Conservation (phyloP, 2,113 vertebrate species). For the Alexandromys fortis region DNA sequence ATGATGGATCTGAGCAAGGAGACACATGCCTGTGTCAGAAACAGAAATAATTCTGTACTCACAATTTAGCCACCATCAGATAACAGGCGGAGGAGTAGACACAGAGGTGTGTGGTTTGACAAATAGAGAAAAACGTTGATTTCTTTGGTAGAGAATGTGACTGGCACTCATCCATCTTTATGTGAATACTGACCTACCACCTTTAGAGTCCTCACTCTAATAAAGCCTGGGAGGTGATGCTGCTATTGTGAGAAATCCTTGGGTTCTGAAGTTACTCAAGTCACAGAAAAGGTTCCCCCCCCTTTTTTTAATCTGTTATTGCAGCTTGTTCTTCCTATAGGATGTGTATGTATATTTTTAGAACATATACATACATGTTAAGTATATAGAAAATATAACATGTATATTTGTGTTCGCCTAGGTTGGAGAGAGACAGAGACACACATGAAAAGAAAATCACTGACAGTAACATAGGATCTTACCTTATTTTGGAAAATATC, state of each 20-base stretch:
- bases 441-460: neutral
- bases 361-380: neutral
- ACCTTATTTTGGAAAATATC: slow-evolving; percentile 5
- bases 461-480: neutral
- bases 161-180: neutral
- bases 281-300: neutral
- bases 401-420: neutral
- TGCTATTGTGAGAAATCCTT: neutral
- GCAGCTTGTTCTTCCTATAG: neutral
- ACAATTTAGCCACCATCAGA: slow-evolving; percentile 21
- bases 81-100: neutral
- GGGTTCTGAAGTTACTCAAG: neutral
- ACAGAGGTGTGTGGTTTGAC: neutral
- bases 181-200: slow-evolving; percentile 12
- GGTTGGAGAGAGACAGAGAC: neutral
- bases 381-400: neutral
- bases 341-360: neutral
- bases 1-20: slow-evolving; percentile 61
- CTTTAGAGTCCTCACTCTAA: neutral
- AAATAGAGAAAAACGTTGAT: slow-evolving; percentile 26
- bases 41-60: slow-evolving; percentile 55
- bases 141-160: slow-evolving; percentile 47
- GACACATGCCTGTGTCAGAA: slow-evolving; percentile 35
- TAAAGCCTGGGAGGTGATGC: neutral
- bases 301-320: neutral